phyloP scores from a whole-genome alignment of 2,888 invertebrate species.

The Drosophila greeni region DNA sequence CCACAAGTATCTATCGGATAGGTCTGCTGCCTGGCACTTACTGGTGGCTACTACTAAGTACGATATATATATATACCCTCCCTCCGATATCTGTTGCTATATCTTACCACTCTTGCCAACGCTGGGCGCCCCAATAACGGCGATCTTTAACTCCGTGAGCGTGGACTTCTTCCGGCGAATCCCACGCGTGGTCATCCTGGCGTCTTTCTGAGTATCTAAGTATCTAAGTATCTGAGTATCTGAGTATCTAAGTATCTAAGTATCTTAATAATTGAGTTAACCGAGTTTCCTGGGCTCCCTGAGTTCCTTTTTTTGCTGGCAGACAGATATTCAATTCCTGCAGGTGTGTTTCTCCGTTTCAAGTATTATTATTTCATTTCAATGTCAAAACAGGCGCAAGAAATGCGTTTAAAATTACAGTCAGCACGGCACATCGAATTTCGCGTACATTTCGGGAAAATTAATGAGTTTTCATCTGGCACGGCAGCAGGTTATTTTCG shows the following conservation, averaged over 20 bases:
- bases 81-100: conserved; percentile 4
- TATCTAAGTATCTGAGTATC: too few relatives aligned
- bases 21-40: conserved; percentile 20
- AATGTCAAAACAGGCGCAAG: conserved; percentile 64
- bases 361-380: conserved; percentile 49
- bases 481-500: conserved; percentile 31
- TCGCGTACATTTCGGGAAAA: conserved; percentile 36
- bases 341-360: conserved; percentile 53
- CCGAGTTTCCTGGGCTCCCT: background rate
- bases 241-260: too few relatives aligned
- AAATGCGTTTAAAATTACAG: conserved; percentile 63
- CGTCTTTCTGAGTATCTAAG: conserved; percentile 7
- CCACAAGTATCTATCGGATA: conserved; percentile 42
- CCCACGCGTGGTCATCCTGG: conserved; percentile 86
- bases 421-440: conserved; percentile 20
- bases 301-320: conserved; percentile 3
- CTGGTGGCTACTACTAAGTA: conserved; percentile 6
- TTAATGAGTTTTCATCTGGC: conserved; percentile 40
- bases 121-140: conserved; percentile 91
- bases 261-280: too few relatives aligned
- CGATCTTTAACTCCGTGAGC: conserved; percentile 93
- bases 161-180: conserved; percentile 94
- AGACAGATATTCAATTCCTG: conserved; percentile 10
- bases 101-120: conserved; percentile 93
- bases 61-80: background rate